Evolutionary conservation across 2,797 vertebrate species (phyloP).

Genomic region (Gephyroberyx darwinii): DNA sequence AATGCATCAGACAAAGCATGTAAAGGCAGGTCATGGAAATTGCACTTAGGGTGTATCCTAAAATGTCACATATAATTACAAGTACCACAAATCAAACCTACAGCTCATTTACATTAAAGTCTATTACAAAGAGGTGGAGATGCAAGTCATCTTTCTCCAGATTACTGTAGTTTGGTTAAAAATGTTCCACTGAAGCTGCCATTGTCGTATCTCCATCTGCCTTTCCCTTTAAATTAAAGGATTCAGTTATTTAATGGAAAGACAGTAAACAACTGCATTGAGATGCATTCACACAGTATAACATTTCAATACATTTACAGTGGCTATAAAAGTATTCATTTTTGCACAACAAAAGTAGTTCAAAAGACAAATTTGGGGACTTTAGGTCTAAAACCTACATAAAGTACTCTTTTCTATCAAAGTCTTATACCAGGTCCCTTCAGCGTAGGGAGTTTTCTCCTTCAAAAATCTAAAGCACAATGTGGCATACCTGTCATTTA

Average conservation of each 20-base stretch:
- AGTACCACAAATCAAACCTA: slow-evolving; percentile 19
- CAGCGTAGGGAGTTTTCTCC: background rate
- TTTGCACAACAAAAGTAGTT: background rate
- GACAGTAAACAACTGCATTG: background rate
- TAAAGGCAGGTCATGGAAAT: slow-evolving; percentile 37
- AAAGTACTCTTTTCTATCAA: background rate
- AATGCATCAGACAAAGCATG: slow-evolving; percentile 23
- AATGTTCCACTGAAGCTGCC: slow-evolving; percentile 5
- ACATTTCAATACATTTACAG: background rate
- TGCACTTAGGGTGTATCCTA: slow-evolving; percentile 45
- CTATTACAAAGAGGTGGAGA: slow-evolving; percentile 5
- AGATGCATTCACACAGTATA: background rate
- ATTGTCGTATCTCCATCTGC: background rate
- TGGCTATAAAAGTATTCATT: background rate
- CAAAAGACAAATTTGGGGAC: background rate
- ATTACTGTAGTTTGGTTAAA: background rate
- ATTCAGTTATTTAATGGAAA: background rate
- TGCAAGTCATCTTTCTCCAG: background rate
- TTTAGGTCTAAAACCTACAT: background rate
- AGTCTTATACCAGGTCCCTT: background rate
- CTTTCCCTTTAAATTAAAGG: background rate
- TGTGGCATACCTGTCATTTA: background rate
- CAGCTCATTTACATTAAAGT: slow-evolving; percentile 20
- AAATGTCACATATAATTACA: slow-evolving; percentile 50
- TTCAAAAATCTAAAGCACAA: too few relatives aligned